Conservation (phyloP, 1,140 invertebrate genomes). For the Anoplophora glabripennis region DNA sequence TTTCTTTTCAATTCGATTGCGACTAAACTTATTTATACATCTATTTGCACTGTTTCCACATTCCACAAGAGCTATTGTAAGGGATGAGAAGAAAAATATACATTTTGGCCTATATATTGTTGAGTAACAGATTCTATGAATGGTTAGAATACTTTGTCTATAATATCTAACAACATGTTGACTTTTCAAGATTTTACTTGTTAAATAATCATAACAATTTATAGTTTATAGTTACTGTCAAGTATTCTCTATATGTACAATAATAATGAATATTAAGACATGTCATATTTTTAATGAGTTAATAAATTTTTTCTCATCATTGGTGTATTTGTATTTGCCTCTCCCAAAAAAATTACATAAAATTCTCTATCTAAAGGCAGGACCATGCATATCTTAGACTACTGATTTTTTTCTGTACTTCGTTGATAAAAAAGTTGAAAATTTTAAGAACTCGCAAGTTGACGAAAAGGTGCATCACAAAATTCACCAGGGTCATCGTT, state of each 20-base stretch:
- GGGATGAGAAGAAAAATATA: constrained; percentile 5
- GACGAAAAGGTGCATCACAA: too few species aligned
- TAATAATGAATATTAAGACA: neutral
- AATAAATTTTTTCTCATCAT: neutral
- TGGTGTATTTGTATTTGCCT: neutral
- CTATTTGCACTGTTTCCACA: constrained; percentile 11
- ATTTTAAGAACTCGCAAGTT: too few species aligned
- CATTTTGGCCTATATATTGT: constrained; percentile 21
- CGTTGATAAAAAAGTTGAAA: too few species aligned
- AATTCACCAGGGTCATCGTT: too few species aligned
- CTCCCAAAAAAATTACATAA: too few species aligned
- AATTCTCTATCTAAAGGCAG: too few species aligned
- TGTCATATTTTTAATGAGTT: constrained; percentile 3
- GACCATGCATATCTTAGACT: too few species aligned
- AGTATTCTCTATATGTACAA: constrained; percentile 19
- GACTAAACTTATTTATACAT: neutral
- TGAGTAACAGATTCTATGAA: constrained; percentile 17
- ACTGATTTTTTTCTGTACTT: too few species aligned
- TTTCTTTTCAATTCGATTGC: too few species aligned
- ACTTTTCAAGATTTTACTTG: constrained; percentile 31
- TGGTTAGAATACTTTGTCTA: constrained; percentile 15
- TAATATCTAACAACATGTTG: constrained; percentile 26
- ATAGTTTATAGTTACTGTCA: constrained; percentile 25
- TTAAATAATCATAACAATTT: constrained; percentile 26
- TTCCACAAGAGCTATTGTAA: constrained; percentile 14